These are phyloP conservation scores for Motacilla tschutschensis DNA, from an alignment of 2,113 vertebrate genomes.

Conservation along the genomic window DNA sequence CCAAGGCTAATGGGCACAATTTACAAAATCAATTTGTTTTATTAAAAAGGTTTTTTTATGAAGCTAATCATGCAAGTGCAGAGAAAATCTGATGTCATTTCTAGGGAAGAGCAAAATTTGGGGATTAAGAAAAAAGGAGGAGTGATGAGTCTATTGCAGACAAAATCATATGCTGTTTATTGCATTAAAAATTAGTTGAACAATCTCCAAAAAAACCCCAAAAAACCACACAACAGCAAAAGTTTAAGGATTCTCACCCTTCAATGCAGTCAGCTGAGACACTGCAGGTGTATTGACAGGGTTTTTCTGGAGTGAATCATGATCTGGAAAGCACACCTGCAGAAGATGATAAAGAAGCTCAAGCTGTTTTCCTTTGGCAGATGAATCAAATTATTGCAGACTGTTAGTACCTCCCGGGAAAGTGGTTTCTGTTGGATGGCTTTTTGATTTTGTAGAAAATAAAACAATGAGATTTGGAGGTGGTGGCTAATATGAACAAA, in stretches of 20 bases:
- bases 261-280: background rate
- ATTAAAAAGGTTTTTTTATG: background rate
- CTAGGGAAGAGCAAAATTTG: background rate
- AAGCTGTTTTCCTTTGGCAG: background rate
- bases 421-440: background rate
- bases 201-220: background rate
- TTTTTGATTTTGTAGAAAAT: slow-evolving; percentile 5
- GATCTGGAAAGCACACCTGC: background rate
- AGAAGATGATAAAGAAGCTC: background rate
- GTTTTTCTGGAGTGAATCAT: background rate
- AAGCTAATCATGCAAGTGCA: background rate
- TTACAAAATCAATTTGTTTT: background rate
- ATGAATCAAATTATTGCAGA: background rate
- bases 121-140: background rate
- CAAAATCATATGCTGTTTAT: background rate
- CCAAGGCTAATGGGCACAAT: background rate
- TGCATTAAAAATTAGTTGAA: background rate
- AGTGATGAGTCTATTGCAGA: background rate
- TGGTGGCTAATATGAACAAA: background rate
- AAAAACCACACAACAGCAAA: background rate
- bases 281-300: background rate
- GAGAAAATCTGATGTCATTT: background rate
- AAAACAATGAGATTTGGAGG: background rate
- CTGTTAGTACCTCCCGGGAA: background rate
- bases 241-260: background rate